These are phyloP conservation scores for Fabriciana adippe DNA, from an alignment of 2,888 invertebrate genomes.

Conservation along the genomic window DNA sequence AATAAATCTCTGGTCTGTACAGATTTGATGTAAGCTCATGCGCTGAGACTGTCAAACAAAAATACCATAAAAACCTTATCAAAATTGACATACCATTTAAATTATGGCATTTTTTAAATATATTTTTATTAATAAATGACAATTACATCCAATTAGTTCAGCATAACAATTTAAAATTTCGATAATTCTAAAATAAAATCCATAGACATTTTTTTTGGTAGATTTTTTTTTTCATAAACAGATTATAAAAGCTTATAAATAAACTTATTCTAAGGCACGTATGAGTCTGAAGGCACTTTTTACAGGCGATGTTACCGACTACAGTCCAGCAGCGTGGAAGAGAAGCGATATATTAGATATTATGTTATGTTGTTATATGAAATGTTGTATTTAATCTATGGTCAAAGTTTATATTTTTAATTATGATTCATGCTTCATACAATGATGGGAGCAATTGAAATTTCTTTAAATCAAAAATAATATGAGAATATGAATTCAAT, in stretches of 20 bases:
- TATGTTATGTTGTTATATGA: conserved; percentile 13
- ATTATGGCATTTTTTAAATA: neutral
- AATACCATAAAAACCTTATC: conserved; percentile 3
- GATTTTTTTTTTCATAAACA: conserved; percentile 10
- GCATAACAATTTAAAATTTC: neutral
- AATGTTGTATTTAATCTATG: conserved; percentile 17
- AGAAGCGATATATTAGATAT: conserved; percentile 48
- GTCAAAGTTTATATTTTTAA: conserved; percentile 3
- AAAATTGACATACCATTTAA: neutral
- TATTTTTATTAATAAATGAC: neutral
- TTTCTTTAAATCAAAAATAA: neutral
- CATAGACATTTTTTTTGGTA: conserved; percentile 5
- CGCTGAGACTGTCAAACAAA: conserved; percentile 4
- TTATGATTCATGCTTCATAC: conserved; percentile 6
- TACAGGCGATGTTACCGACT: conserved; percentile 52
- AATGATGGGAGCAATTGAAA: neutral
- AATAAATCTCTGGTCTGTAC: conserved; percentile 15
- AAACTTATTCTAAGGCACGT: conserved; percentile 55
- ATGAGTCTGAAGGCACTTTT: conserved; percentile 66
- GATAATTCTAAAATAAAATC: neutral
- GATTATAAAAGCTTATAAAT: conserved; percentile 12
- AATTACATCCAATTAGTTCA: conserved; percentile 4
- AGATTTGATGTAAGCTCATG: conserved; percentile 19
- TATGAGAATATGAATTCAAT: conserved; percentile 1
- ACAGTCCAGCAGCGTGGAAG: conserved; percentile 69